These are phyloP conservation scores for Melanerpes aurifrons DNA, from an alignment of 2,113 vertebrate species.

Conservation along the genomic window DNA sequence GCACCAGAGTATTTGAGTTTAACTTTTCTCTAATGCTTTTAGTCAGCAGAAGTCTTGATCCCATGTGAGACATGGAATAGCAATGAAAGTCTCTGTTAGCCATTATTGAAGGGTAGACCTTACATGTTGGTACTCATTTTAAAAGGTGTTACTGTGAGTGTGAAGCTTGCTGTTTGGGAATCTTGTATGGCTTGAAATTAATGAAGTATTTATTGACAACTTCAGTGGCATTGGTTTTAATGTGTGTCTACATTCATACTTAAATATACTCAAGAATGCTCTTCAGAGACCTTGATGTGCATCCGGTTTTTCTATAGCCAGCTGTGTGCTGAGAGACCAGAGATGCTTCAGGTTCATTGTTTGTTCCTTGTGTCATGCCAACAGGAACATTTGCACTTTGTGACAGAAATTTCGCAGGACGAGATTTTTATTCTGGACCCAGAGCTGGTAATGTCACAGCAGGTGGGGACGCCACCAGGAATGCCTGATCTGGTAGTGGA, in stretches of 20 bases:
- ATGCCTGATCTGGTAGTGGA: constrained; percentile 98
- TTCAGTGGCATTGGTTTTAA: not conserved
- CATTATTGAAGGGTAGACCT: fast-evolving
- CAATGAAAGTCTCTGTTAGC: not conserved
- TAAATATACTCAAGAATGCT: not conserved
- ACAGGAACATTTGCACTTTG: constrained; percentile 98
- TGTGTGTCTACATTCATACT: not conserved
- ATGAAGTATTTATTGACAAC: not conserved
- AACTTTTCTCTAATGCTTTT: constrained; percentile 12
- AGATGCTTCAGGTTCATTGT: not conserved
- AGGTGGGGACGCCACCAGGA: constrained; percentile 78
- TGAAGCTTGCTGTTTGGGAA: not conserved
- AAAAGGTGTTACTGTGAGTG: not conserved
- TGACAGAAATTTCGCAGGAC: constrained; percentile 97
- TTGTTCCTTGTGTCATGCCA: constrained; percentile 1
- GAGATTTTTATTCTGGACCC: constrained; percentile 98
- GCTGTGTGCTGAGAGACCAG: not conserved
- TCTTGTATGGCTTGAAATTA: not conserved
- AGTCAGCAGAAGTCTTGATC: not conserved
- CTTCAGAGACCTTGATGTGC: not conserved
- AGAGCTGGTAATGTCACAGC: constrained; percentile 79
- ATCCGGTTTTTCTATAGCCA: not conserved
- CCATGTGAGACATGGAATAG: not conserved
- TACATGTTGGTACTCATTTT: not conserved
- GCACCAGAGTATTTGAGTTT: not conserved